Evolutionary conservation across 2,888 invertebrate species (phyloP).

Genomic region (Cremastobaeus sp.): DNA sequence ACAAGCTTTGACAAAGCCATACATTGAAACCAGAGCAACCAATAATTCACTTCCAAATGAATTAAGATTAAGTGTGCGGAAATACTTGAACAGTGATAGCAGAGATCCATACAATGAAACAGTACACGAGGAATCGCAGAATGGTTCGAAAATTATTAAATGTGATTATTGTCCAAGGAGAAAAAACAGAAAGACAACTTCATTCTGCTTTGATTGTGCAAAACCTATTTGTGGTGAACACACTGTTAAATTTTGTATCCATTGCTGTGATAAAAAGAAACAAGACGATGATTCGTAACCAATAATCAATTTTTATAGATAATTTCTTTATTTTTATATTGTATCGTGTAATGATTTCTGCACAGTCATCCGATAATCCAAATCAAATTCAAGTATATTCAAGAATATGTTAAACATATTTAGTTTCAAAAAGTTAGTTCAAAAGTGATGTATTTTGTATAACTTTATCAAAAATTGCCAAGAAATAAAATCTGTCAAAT

Average conservation of each 20-base stretch:
- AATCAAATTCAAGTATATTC: too few species aligned
- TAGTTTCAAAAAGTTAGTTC: too few species aligned
- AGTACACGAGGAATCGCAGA: slow-evolving; percentile 1
- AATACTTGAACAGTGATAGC: slow-evolving; percentile 31
- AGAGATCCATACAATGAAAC: slow-evolving; percentile 17
- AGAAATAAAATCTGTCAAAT: too few species aligned
- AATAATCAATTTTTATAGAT: too few species aligned
- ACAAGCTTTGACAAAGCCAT: slow-evolving; percentile 25
- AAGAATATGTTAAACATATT: too few species aligned
- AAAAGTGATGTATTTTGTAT: too few species aligned
- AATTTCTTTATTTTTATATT: too few species aligned
- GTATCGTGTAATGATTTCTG: too few species aligned
- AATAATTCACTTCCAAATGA: slow-evolving; percentile 37
- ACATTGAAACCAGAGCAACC: slow-evolving; percentile 9
- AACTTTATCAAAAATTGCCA: too few species aligned
- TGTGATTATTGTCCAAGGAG: slow-evolving; percentile 39
- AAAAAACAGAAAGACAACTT: slow-evolving; percentile 29
- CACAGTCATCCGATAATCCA: too few species aligned
- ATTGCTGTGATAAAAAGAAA: slow-evolving; percentile 28
- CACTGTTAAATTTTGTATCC: slow-evolving; percentile 37
- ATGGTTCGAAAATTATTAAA: slow-evolving; percentile 28
- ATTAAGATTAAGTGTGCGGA: slow-evolving; percentile 27
- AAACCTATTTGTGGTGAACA: slow-evolving; percentile 43
- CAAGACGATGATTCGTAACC: slow-evolving; percentile 4
- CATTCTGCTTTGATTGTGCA: slow-evolving; percentile 29